Evolutionary conservation across 1,140 invertebrate genomes (phyloP), one percentile per base, ranked within the genome.

Genomic region (Pygmarrhopalites habei): DNA sequence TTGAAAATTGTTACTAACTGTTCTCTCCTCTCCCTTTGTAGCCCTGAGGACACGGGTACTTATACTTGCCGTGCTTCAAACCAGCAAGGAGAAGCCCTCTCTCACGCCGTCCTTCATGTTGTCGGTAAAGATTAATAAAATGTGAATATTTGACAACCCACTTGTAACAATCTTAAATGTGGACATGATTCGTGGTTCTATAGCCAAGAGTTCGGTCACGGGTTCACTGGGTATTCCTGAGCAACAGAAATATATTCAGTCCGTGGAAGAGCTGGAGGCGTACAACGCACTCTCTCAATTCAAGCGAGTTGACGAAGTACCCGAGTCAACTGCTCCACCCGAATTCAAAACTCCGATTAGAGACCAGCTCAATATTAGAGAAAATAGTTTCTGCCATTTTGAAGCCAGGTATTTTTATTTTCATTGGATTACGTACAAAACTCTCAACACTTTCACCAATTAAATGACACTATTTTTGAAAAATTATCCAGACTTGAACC

Each of bases 341-440:
- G 86, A 89, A 78, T 98, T 98, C 76, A 93, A 91, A 79, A 88
- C 89, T 26, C 89, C 90, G 23, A 89, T 97, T 52, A 90, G 90
- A 77, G 89, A 94, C 78, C 88, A 95, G 78, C 76, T 86, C 39
- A 85, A 87, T 72, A 84, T 93, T 73, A 86, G 87, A 70, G 94
- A 98, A 82, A 90, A 90, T 66, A 90, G 92, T 70, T 92, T 92
- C 73, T 91, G 92, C 59, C 93, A 96, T 77, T 97, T 97, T 75
- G 95, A 98, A 79, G 92, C 93, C 69, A n/a, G n/a, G n/a, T n/a
- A n/a, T n/a, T n/a, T n/a, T n/a, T n/a, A n/a, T n/a, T n/a, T n/a
- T n/a, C n/a, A n/a, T n/a, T n/a, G n/a, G n/a, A n/a, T n/a, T n/a
- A n/a, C n/a, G n/a, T n/a, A n/a, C n/a, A n/a, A n/a, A n/a, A n/a